Evolutionary conservation across 2,113 vertebrate species (phyloP).

Genomic region (Campylomormyrus tamandua): DNA sequence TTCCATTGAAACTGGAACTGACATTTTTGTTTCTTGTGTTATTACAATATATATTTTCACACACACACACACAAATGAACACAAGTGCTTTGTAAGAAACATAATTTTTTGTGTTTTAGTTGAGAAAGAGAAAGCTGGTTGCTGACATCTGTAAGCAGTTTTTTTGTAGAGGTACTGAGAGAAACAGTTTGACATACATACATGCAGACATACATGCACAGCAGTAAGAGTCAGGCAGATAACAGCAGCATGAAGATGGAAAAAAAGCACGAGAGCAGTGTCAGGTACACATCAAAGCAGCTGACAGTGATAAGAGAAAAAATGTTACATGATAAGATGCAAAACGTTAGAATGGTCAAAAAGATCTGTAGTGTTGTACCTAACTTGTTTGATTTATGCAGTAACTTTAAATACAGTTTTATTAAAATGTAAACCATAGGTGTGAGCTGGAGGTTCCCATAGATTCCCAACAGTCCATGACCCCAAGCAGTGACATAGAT

Average conservation of each 20-base stretch:
- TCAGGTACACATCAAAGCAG: neutral
- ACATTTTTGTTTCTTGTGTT: neutral
- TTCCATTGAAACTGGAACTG: neutral
- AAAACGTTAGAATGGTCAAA: neutral
- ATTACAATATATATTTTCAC: neutral
- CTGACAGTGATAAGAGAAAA: neutral
- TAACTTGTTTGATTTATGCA: neutral
- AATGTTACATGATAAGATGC: neutral
- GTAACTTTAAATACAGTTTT: neutral
- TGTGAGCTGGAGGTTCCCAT: neutral
- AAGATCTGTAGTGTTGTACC: neutral
- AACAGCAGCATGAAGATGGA: neutral
- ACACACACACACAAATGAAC: neutral
- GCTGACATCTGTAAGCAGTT: no score
- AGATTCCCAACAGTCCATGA: neutral
- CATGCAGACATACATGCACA: neutral
- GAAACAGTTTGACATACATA: neutral
- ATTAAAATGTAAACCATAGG: neutral
- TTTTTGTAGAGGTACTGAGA: neutral
- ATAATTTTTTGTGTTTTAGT: neutral
- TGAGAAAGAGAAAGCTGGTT: neutral
- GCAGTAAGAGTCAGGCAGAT: neutral
- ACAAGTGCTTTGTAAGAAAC: neutral
- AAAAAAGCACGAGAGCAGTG: neutral
- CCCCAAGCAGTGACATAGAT: neutral